A percentile compares a stretch with the other conserved stretches of the same genome.
phyloP scores from a whole-genome alignment of 1,140 invertebrate genomes.

The Apolygus lucorum region DNA sequence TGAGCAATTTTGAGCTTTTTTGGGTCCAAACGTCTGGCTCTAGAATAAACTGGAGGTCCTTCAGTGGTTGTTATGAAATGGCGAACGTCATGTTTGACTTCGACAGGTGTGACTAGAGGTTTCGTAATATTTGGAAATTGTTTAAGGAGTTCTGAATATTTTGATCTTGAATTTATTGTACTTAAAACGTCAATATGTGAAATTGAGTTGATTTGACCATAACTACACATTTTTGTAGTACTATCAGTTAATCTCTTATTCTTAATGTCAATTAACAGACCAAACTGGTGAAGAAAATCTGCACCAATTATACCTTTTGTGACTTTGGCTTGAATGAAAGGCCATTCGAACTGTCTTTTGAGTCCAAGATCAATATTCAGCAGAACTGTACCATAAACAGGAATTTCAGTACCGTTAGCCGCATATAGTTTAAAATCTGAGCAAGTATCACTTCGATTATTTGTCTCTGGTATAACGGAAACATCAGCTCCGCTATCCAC shows the following conservation, averaged over 20 bases:
- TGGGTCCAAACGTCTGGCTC: conserved; percentile 31
- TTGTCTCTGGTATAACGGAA: background rate
- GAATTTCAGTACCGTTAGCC: conserved; percentile 34
- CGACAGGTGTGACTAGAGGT: background rate
- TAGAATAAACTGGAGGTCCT: conserved; percentile 36
- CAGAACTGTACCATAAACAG: conserved; percentile 36
- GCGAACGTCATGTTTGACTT: background rate
- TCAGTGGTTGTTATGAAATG: conserved; percentile 28
- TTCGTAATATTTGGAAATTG: background rate
- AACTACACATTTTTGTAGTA: background rate
- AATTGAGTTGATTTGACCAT: too few relatives aligned
- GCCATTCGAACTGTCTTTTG: background rate
- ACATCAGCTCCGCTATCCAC: background rate
- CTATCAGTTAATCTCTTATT: background rate
- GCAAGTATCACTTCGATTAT: background rate
- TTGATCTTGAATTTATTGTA: background rate
- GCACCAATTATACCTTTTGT: background rate
- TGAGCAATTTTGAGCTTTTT: conserved; percentile 35
- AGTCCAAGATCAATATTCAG: conserved; percentile 34
- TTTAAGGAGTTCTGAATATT: background rate
- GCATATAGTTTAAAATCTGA: conserved; percentile 25
- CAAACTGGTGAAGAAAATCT: background rate
- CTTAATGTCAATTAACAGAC: background rate
- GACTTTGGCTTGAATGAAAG: background rate
- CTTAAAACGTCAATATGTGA: background rate